A percentile compares a stretch with the other conserved stretches of the same genome.
phyloP scores from a whole-genome alignment of 1,140 invertebrate genomes.

The Drosophila sucinea region DNA sequence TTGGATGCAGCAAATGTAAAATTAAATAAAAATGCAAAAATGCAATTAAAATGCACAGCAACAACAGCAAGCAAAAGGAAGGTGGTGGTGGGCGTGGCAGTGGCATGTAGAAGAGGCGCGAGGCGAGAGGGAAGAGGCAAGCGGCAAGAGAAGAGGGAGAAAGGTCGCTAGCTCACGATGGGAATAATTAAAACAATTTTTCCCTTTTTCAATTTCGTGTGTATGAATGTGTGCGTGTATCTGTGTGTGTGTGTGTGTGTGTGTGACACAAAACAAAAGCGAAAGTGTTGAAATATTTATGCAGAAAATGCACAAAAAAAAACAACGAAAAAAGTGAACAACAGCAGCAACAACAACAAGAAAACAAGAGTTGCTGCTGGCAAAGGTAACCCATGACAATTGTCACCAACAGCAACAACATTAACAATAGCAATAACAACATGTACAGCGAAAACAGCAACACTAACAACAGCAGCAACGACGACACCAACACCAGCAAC shows the following conservation, averaged over 20 bases:
- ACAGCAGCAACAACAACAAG: slow-evolving; percentile 9
- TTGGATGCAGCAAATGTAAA: slow-evolving; percentile 73
- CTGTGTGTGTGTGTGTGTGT: slow-evolving; percentile 10
- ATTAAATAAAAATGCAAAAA: slow-evolving; percentile 80
- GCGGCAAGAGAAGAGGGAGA: not conserved
- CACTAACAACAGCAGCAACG: slow-evolving; percentile 23
- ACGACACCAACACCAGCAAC: slow-evolving; percentile 31
- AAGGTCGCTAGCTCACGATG: slow-evolving; percentile 50
- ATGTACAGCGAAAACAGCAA: not conserved
- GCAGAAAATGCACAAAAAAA: slow-evolving; percentile 69
- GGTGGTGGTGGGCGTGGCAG: not conserved
- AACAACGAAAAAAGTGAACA: slow-evolving; percentile 39
- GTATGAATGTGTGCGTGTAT: not conserved
- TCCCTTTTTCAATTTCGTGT: slow-evolving; percentile 18
- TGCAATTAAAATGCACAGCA: slow-evolving; percentile 77
- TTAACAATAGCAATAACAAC: slow-evolving; percentile 30
- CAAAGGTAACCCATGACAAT: slow-evolving; percentile 44
- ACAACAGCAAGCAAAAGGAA: slow-evolving; percentile 23
- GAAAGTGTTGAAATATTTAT: slow-evolving; percentile 82
- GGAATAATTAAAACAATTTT: slow-evolving; percentile 78
- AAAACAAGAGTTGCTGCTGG: slow-evolving; percentile 23
- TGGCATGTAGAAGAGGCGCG: not conserved
- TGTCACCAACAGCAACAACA: slow-evolving; percentile 51
- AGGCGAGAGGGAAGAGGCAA: not conserved
- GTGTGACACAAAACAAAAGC: slow-evolving; percentile 74